Evolutionary conservation across 1,140 invertebrate genomes (phyloP), one percentile per base, ranked within the genome.

Genomic region (Araneus ventricosus): DNA sequence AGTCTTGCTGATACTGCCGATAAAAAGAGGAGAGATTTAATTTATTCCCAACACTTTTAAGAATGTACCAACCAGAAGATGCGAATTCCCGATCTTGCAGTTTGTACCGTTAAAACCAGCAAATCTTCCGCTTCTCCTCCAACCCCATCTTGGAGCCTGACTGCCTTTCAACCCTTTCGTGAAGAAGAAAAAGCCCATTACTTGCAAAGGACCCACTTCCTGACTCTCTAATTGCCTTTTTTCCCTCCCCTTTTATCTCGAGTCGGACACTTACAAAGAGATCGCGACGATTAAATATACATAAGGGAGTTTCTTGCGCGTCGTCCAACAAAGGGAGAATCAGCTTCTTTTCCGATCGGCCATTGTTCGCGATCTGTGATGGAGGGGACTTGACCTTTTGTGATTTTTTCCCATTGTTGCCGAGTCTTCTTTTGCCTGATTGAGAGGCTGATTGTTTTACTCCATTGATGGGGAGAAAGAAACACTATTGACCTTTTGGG

Each of bases 221-320:
- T 37, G 70, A 37, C 70, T 75, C 10, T 75, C 70, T 75, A 75
- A 75, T 75, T 75, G 70, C 70, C 30, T 34, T 67, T 67, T 67
- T 67, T 27, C 20, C 10, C 57, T 7, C 7, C 24, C 61, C 27
- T 70, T 30, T 70, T 70, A 34, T 20, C 30, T 37, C 20, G 6
- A 20, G 30, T 34, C 30, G 30, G 30, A 75, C 17, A 20, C 70
- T 75, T 5, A 34, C 70, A 75, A 75, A 75, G 30, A 75, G 70
- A 75, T 75, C 30, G 30, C 30, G 30, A 30, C 30, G 70, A 75
- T 75, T 75, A 34, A 75, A 30, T 75, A 34, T 75, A 75, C 30
- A 75, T 75, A 34, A 75, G 70, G 34, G 30, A 22, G 70, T 34
- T 34, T 75, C 70, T 75, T 75, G 27, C 30, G 8, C 30, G 30